A percentile compares a stretch with the other conserved stretches of the same genome.
Evolutionary conservation across 1,140 invertebrate species (phyloP).

Genomic region (Patella vulgata): DNA sequence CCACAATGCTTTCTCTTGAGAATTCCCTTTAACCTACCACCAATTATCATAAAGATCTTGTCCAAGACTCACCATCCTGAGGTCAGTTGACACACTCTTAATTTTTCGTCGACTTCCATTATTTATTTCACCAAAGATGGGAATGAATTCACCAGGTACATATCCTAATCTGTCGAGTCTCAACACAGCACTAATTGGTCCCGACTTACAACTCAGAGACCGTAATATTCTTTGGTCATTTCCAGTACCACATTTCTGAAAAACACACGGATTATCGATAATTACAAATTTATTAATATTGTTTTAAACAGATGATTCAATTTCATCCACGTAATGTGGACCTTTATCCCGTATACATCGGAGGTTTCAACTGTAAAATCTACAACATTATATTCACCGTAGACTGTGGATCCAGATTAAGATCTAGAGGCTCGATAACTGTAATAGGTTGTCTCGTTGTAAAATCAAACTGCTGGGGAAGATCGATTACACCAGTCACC

Average conservation of each 20-base stretch:
- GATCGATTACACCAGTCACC: constrained; percentile 65
- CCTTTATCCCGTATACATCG: no score
- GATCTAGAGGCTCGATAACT: constrained; percentile 49
- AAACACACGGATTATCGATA: no score
- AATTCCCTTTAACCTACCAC: no score
- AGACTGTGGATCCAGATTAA: constrained; percentile 40
- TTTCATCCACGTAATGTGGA: no score
- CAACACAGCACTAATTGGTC: constrained; percentile 47
- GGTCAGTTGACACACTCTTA: no score
- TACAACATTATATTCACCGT: no score
- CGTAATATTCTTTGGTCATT: constrained; percentile 41
- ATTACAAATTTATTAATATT: no score
- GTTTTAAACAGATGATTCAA: no score
- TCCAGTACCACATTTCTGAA: constrained; percentile 30
- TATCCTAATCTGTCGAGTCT: constrained; percentile 38
- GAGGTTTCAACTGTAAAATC: no score
- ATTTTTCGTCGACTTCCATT: constrained; percentile 44
- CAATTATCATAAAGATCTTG: no score
- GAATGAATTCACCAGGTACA: constrained; percentile 46
- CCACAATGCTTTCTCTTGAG: no score
- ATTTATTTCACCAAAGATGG: constrained; percentile 32
- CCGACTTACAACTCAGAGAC: constrained; percentile 52
- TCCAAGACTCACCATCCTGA: no score
- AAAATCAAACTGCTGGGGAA: constrained; percentile 58
- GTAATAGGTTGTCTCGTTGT: constrained; percentile 50